A percentile compares a stretch with the other conserved stretches of the same genome.
Evolutionary conservation across 2,888 invertebrate genomes (phyloP).

Genomic region (Harpalus rufipes): DNA sequence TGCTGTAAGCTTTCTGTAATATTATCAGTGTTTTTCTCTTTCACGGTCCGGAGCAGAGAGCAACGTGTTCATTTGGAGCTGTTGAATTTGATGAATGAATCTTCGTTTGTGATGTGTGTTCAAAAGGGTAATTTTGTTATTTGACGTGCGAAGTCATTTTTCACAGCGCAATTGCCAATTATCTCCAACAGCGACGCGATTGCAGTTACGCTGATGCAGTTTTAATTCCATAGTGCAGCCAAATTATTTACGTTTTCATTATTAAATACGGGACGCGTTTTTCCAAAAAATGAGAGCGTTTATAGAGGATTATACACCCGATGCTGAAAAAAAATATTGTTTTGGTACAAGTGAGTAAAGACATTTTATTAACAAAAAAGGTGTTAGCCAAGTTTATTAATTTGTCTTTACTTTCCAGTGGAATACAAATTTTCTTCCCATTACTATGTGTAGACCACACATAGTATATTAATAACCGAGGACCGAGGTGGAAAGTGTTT

Average conservation of each 20-base stretch:
- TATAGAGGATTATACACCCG: not conserved
- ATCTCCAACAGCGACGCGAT: slow-evolving; percentile 49
- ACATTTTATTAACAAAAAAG: too few species aligned
- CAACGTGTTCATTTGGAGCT: slow-evolving; percentile 63
- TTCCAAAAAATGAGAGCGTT: not conserved
- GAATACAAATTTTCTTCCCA: too few species aligned
- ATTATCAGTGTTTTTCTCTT: slow-evolving; percentile 4
- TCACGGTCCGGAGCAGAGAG: not conserved
- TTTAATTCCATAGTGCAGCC: not conserved
- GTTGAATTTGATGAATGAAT: slow-evolving; percentile 66
- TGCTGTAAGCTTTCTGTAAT: not conserved
- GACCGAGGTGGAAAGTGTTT: too few species aligned
- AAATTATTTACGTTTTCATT: slow-evolving; percentile 7
- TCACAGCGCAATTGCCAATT: slow-evolving; percentile 66
- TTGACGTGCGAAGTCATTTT: slow-evolving; percentile 67
- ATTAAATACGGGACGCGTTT: not conserved
- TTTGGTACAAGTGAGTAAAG: too few species aligned
- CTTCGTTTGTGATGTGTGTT: slow-evolving; percentile 64
- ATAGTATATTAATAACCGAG: too few species aligned
- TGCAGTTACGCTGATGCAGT: not conserved
- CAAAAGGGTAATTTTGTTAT: slow-evolving; percentile 68
- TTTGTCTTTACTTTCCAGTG: too few species aligned
- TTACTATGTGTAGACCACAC: too few species aligned
- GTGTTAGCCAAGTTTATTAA: too few species aligned
- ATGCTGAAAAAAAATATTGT: not conserved